A percentile compares a stretch with the other conserved stretches of the same genome.
phyloP scores from a whole-genome alignment of 2,888 invertebrate genomes.

The Thereva nobilitata region DNA sequence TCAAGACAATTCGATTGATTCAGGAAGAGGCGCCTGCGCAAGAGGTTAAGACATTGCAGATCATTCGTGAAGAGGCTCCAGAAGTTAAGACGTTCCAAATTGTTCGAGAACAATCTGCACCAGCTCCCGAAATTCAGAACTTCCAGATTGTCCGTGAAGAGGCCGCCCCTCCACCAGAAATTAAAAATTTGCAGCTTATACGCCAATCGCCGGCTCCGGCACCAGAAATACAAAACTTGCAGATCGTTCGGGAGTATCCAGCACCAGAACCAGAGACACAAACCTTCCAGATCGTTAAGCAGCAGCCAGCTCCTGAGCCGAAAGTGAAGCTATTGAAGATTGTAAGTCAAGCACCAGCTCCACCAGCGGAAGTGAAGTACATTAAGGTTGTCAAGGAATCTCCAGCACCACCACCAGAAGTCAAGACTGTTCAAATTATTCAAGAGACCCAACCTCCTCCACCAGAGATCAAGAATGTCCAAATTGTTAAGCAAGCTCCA shows the following conservation, averaged over 20 bases:
- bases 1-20: not conserved
- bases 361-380: slow-evolving; percentile 24
- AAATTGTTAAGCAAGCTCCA: not conserved
- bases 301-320: slow-evolving; percentile 24
- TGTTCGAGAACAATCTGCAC: not conserved
- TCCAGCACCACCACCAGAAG: slow-evolving; percentile 28
- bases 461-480: not conserved
- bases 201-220: slow-evolving; percentile 9
- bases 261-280: slow-evolving; percentile 17
- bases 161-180: slow-evolving; percentile 12
- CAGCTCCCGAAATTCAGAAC: slow-evolving; percentile 10
- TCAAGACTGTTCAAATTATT: slow-evolving; percentile 20
- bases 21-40: not conserved
- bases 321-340: slow-evolving; percentile 25
- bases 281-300: slow-evolving; percentile 25
- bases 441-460: slow-evolving; percentile 18
- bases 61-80: no score
- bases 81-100: not conserved
- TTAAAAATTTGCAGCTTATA: slow-evolving; percentile 20
- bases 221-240: slow-evolving; percentile 16
- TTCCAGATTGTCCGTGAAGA: slow-evolving; percentile 3
- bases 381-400: slow-evolving; percentile 17
- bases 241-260: slow-evolving; percentile 18
- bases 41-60: no score
- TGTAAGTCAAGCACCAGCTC: slow-evolving; percentile 20